Evolutionary conservation across 2,888 invertebrate genomes (phyloP).

Genomic region (Ectemnius continuus): DNA sequence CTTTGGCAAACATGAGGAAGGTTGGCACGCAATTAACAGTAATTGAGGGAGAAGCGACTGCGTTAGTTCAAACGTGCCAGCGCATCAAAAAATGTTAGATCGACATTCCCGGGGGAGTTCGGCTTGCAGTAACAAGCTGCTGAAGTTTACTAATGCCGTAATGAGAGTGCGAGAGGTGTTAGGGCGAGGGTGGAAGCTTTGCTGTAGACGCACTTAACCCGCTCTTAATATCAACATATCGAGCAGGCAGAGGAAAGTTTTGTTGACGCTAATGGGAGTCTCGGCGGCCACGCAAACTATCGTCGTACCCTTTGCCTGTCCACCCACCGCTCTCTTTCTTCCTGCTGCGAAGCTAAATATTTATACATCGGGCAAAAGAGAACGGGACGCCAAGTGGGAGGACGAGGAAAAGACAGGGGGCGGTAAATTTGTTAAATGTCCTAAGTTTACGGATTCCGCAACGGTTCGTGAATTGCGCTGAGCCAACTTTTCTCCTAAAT

Average conservation of each 20-base stretch:
- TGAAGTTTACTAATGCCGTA: slow-evolving; percentile 41
- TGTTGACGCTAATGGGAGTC: slow-evolving; percentile 29
- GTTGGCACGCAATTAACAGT: too few species aligned
- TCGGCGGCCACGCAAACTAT: slow-evolving; percentile 15
- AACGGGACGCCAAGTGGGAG: too few species aligned
- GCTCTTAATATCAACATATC: slow-evolving; percentile 35
- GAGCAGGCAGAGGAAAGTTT: slow-evolving; percentile 31
- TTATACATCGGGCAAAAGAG: too few species aligned
- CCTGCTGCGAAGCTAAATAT: too few species aligned
- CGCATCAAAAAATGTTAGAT: slow-evolving; percentile 18
- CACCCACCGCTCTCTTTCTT: too few species aligned
- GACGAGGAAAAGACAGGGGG: too few species aligned
- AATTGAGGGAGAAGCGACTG: background rate
- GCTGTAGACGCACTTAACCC: slow-evolving; percentile 33
- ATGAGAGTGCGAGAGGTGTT: slow-evolving; percentile 50
- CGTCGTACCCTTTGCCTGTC: too few species aligned
- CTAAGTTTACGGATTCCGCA: too few species aligned
- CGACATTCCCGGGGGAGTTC: slow-evolving; percentile 23
- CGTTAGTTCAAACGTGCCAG: background rate
- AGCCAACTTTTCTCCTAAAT: too few species aligned
- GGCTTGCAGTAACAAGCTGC: slow-evolving; percentile 28
- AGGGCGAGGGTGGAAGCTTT: slow-evolving; percentile 27
- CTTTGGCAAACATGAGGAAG: too few species aligned
- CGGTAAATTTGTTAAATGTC: too few species aligned
- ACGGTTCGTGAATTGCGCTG: too few species aligned